phyloP scores from a whole-genome alignment of 2,797 vertebrate species.

The Rhodeus uyekii region DNA sequence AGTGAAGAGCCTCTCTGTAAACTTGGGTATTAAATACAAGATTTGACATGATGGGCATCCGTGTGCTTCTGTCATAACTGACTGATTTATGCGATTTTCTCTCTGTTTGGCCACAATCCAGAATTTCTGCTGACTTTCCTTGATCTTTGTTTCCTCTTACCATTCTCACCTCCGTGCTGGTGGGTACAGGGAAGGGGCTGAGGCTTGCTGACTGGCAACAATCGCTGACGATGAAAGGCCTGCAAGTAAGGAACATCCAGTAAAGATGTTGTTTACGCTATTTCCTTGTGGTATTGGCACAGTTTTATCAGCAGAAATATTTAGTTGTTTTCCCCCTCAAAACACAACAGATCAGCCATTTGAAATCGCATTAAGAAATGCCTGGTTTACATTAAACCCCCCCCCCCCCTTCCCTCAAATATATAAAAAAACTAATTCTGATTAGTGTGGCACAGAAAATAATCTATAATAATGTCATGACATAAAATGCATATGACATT shows the following conservation, averaged over 20 bases:
- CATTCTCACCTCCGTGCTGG: constrained; percentile 94
- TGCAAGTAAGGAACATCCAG: constrained; percentile 54
- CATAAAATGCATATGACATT: neutral
- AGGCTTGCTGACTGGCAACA: constrained; percentile 91
- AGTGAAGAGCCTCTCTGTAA: constrained; percentile 4
- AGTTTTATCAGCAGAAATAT: neutral
- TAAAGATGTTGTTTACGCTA: constrained; percentile 16
- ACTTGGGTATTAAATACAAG: constrained; percentile 28
- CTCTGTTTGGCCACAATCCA: constrained; percentile 5
- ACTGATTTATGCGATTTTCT: neutral
- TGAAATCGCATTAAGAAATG: constrained; percentile 13
- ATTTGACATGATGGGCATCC: neutral
- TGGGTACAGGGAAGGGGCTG: constrained; percentile 84
- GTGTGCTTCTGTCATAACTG: neutral
- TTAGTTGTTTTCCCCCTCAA: neutral
- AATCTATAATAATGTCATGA: neutral
- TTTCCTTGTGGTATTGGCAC: neutral
- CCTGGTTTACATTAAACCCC: neutral
- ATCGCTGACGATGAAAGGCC: constrained; percentile 96
- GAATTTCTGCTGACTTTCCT: constrained; percentile 13
- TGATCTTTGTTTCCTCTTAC: constrained; percentile 75
- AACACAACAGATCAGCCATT: constrained; percentile 6
- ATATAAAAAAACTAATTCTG: neutral
- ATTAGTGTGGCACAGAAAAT: neutral
- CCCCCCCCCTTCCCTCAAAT: neutral